Conservation (phyloP, 2,797 vertebrate species). For the Yasuhikotakia modesta region DNA sequence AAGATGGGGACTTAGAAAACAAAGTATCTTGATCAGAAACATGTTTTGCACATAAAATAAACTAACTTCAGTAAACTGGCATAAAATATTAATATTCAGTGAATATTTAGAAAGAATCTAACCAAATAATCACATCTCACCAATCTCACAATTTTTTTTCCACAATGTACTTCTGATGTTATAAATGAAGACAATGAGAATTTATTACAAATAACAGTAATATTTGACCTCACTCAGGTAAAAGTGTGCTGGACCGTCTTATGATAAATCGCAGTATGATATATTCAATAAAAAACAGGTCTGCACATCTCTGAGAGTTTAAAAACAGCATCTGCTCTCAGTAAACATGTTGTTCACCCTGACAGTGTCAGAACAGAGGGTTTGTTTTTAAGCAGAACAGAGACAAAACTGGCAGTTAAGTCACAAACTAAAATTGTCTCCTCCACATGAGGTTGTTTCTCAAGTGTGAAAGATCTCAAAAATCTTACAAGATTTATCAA, state of each 20-base stretch:
- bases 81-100: too few species aligned
- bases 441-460: constrained; percentile 46
- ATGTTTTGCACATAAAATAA: too few species aligned
- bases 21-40: too few species aligned
- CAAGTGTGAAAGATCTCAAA: constrained; percentile 29
- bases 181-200: neutral
- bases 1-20: too few species aligned
- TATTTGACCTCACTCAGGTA: neutral
- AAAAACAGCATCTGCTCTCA: constrained; percentile 49
- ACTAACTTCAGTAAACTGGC: too few species aligned
- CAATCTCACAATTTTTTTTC: neutral
- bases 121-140: too few species aligned
- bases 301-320: constrained; percentile 51
- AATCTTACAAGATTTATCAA: neutral
- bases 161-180: neutral
- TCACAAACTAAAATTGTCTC: constrained; percentile 36
- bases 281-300: constrained; percentile 11
- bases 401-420: constrained; percentile 1
- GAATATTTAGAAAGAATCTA: neutral
- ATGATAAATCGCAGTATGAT: neutral
- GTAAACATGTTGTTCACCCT: constrained; percentile 37
- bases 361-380: constrained; percentile 19
- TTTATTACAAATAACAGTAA: neutral
- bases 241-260: neutral
- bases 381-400: constrained; percentile 42